Percentiles rank a stretch among this genome's conserved stretches.
These are phyloP conservation scores for Synchiropus splendidus DNA, from an alignment of 2,113 vertebrate species.

Conservation along the genomic window DNA sequence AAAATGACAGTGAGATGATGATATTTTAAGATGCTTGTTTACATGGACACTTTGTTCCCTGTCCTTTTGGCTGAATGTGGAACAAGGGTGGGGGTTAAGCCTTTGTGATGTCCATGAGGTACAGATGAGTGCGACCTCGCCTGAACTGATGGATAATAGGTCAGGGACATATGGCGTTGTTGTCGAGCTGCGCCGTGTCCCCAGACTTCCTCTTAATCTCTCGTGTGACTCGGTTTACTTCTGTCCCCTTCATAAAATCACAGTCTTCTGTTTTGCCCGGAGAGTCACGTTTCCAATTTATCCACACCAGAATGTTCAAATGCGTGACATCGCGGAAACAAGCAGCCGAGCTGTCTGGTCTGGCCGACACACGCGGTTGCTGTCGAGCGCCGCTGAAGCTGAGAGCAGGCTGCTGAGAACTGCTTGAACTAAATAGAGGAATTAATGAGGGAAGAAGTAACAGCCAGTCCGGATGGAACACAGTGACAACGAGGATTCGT, in stretches of 20 bases:
- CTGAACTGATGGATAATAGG: slow-evolving; percentile 30
- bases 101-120: too few relatives aligned
- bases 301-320: slow-evolving; percentile 22
- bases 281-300: slow-evolving; percentile 19
- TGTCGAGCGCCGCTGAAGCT: slow-evolving; percentile 21
- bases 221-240: slow-evolving; percentile 20
- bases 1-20: too few relatives aligned
- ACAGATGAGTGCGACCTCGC: slow-evolving; percentile 9
- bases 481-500: slow-evolving; percentile 10
- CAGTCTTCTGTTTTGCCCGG: slow-evolving; percentile 1
- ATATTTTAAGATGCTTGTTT: too few relatives aligned
- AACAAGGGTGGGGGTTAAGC: too few relatives aligned
- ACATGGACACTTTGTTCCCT: too few relatives aligned
- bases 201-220: slow-evolving; percentile 49
- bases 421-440: slow-evolving; percentile 30
- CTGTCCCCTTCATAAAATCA: slow-evolving; percentile 17
- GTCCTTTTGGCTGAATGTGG: too few relatives aligned
- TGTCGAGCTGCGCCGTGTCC: slow-evolving; percentile 21
- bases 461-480: slow-evolving; percentile 16
- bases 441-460: slow-evolving; percentile 35
- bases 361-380: too few relatives aligned
- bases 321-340: slow-evolving; percentile 13
- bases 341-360: slow-evolving; percentile 25
- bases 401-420: slow-evolving; percentile 18
- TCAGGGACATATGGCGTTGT: slow-evolving; percentile 37